Evolutionary conservation across 1,140 invertebrate species (phyloP), one percentile per base, ranked within the genome.

Genomic region (Brachionus rubens): DNA sequence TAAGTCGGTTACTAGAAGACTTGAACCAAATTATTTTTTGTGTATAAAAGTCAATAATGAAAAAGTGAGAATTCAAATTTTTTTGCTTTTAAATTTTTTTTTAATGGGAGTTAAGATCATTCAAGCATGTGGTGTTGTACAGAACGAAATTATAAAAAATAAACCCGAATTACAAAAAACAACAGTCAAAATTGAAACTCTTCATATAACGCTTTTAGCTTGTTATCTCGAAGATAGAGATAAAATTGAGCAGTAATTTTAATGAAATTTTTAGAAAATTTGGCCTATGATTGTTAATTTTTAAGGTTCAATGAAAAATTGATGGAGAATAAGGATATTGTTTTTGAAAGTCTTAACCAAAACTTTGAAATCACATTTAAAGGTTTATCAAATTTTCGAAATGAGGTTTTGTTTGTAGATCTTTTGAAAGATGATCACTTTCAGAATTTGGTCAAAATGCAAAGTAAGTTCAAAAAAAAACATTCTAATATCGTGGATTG

Each of bases 1-100:
- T 41, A 72, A 72, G 14, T 30, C 33, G 1, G 14, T 40, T 21
- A 50, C 3, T 24, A 48, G 30, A 50, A 72, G 50, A 41, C 10
- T 24, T 16, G 30, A 54, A 48, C 46, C 68, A 50, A 72, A 72
- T 72, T 72, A 52, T 50, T 72, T 72, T 72, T 50, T 72, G n/a
- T 72, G 68, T 30, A 50, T 72, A 5, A 48, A 54, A 72, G 26
- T 72, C n/a, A 54, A 72, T 19, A 54, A 72, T 72, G 6, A 24
- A 4, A 72, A 72, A 41, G 68, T 72, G 30, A 7, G 2, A 24
- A 26, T 70, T 47, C 12, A 67, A 40, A 41, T 16, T 41, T 9
- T 72, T 72, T 24, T 50, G 19, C 21, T 28, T 50, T 19, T 3
- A 24, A 50, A 33, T 50, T 50, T 36, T 30, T 7, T n/a, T 19